Base-by-base conservation (phyloP, 2,888 invertebrate genomes). In the Xanthostigma xanthostigma region DNA sequence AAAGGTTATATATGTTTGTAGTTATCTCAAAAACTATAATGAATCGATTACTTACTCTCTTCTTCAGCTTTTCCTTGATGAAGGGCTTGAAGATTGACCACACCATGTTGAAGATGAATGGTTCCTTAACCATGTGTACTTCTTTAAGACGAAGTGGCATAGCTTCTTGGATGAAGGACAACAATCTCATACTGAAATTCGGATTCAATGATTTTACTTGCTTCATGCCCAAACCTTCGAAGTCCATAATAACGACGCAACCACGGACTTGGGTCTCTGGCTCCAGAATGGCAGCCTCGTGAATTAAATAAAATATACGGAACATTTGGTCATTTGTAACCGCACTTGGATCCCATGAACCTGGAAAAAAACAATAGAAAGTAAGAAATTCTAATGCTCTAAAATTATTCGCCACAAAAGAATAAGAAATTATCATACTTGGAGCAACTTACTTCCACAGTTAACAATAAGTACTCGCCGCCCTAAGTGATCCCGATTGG, bases 51-150 rank as follows among this genome's bases (percentile, higher is more conserved):
- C 81, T 74, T 64, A 86, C 85, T 66, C 85, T 79, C 54, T 69
- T 78, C 65, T 78, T 81, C 12, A 90, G 72, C 64, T 90, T 90
- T 58, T 84, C 82, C 55, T 74, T 74, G 57, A 89, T 79, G 61
- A 89, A 81, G 9, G 88, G 88, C 66, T 87, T 87, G 72, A 89
- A 89, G 63, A 89, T 77, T 44, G 74, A 70, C 88, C 89, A 90
- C 2, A 89, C 87, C 66, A 86, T 74, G 61, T 82, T 87, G 69
- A 90, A 90, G 52, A 89, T 69, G 69, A 81, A 82, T 0, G 90
- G 88, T 60, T 90, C 82, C 60, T 87, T 87, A 3, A 90, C 85
- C 61, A 89, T 81, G 67, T 90, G 89, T 9, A 89, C 81, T 67
- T 88, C 87, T 65, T 87, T 89, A 56, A 89, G 70, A 48, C 89